Base-by-base conservation (phyloP, 2,888 invertebrate genomes). In the Rhagonycha lutea region DNA sequence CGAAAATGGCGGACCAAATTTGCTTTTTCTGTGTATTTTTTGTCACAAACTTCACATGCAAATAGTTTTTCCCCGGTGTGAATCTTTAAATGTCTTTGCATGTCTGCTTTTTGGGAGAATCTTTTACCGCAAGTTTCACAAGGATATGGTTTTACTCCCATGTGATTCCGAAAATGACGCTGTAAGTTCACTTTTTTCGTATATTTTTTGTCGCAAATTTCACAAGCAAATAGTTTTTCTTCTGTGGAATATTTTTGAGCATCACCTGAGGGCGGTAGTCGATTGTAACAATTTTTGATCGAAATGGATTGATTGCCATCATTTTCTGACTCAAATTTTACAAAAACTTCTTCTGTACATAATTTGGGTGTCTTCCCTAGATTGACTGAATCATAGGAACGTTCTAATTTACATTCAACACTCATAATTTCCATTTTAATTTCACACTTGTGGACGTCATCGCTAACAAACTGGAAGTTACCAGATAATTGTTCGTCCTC, bases 161-260 rank as follows among this genome's bases (percentile, higher is more conserved):
- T 87, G 84, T 90, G 90, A 11, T 89, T 89, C 81, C 90, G 91
- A 81, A 88, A 88, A 84, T 91, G 91, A 76, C 90, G 90, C 4
- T 12, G 85, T 76, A 91, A 90, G 0, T 89, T 85, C 5, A 88
- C 88, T 5, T 85, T 85, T 72, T 85, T 85, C 81, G 89, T 89
- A 75, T 89, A 90, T 26, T 88, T 88, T 76, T 90, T 89, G 75
- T 88, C 88, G 80, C 90, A 90, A 10, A 89, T 88, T 78, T 89
- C 89, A 83, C 90, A 90, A 79, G 89, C 88, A 83, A 89, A 90
- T 63, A 89, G 89, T 79, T 89, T 86, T 73, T 87, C 86, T 2
- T 85, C 84, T 12, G 84, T 84, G 70, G 5, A 5, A 5, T 12
- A 32, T 5, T 1, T 32, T 47, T 47, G n/a, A 7, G n/a, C n/a